Base-by-base conservation (phyloP, 2,888 invertebrate species). In the Pyrochroa serraticornis region DNA sequence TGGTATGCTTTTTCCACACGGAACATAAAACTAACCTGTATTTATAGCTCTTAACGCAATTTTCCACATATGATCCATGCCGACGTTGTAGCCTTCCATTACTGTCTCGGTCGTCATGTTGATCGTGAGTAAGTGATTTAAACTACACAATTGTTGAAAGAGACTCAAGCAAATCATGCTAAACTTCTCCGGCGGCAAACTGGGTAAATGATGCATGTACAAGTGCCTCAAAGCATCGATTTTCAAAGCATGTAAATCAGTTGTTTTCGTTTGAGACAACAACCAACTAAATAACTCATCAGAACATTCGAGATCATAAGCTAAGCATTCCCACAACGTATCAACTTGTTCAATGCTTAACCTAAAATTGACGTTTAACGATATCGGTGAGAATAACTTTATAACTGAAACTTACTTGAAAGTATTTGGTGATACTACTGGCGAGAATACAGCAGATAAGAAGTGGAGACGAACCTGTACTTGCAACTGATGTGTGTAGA, bases 251-350 rank as follows among this genome's bases (percentile, higher is more conserved):
- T 97, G 96, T 68, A 95, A 91, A 63, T 96, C 95, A 0, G 93
- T 92, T 10, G 92, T 91, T 79, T 94, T 93, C 1, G 94, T 92
- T 79, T 97, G 96, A 6, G 92, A 91, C 36, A 96, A 84, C 44
- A 97, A 80, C 97, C 97, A 97, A 57, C 92, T 93, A 77, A 96
- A 95, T 14, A 95, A 85, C 71, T 96, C 95, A 77, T 97, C 96
- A 0, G 92, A 89, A 71, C 94, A 94, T 70, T 92, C 92, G 0
- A 85, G 80, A 75, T 93, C 92, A 43, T 89, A 88, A 0, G 95
- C 93, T 49, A 97, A 81, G 79, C 95, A 95, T 67, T 90, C 89
- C 97, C 96, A 97, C 3, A 97, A 79, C 22, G 89, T 90, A 74
- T 96, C 95, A 45, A 96, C 89, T 82, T 97, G 96, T 60, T 93